Evolutionary conservation across 2,113 vertebrate species (phyloP).

Genomic region (Alosa alosa): DNA sequence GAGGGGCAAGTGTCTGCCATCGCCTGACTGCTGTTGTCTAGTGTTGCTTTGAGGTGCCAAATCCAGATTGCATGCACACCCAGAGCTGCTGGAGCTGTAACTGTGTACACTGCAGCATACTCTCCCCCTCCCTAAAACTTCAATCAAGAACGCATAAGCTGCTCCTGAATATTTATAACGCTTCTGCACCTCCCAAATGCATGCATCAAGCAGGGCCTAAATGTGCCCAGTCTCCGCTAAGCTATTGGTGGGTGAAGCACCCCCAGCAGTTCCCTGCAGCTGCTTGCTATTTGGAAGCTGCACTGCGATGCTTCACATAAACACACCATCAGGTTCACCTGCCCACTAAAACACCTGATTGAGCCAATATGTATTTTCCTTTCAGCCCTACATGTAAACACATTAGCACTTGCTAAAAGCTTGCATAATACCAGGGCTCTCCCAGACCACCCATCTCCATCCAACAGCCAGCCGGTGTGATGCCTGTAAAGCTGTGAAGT

Average conservation of each 20-base stretch:
- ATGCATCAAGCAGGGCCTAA: not conserved
- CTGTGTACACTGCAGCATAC: not conserved
- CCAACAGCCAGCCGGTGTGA: not conserved
- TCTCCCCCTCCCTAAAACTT: not conserved
- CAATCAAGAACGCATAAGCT: not conserved
- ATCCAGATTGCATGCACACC: not conserved
- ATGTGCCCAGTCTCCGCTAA: not conserved
- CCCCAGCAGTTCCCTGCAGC: not conserved
- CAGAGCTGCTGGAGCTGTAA: too few relatives aligned
- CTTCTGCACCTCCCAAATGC: not conserved
- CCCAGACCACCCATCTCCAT: not conserved
- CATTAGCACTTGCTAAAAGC: conserved; percentile 1
- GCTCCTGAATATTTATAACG: not conserved
- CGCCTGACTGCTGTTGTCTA: too few relatives aligned
- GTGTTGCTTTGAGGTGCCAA: too few relatives aligned
- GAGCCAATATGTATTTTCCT: not conserved
- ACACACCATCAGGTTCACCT: not conserved
- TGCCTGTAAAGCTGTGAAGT: conserved; percentile 1
- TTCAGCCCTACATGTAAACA: not conserved
- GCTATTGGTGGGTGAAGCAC: not conserved
- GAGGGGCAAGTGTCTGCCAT: too few relatives aligned
- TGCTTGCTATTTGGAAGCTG: not conserved
- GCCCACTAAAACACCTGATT: not conserved
- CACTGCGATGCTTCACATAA: not conserved
- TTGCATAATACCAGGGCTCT: not conserved